phyloP scores from a whole-genome alignment of 2,888 invertebrate genomes.

The Hirtodrosophila histrioides region DNA sequence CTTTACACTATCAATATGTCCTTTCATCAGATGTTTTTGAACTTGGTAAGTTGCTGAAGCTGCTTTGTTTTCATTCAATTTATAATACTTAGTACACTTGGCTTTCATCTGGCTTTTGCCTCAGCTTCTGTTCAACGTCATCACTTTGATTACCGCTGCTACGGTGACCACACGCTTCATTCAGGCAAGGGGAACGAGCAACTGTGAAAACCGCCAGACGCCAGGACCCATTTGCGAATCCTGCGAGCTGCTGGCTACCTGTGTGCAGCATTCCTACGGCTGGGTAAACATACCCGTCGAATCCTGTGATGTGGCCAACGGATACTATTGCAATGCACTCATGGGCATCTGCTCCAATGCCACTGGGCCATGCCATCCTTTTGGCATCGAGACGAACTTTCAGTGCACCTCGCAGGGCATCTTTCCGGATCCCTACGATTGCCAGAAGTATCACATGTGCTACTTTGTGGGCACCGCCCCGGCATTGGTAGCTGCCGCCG shows the following conservation, averaged over 20 bases:
- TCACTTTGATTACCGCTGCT: slow-evolving; percentile 31
- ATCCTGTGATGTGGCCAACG: slow-evolving; percentile 81
- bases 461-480: slow-evolving; percentile 75
- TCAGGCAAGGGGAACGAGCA: slow-evolving; percentile 80
- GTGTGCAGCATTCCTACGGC: slow-evolving; percentile 80
- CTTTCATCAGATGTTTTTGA: slow-evolving; percentile 31
- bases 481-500: slow-evolving; percentile 81
- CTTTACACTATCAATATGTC: slow-evolving; percentile 46
- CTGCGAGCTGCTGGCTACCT: slow-evolving; percentile 82
- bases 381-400: slow-evolving; percentile 83
- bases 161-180: slow-evolving; percentile 56
- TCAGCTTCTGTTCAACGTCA: slow-evolving; percentile 49
- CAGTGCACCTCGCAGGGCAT: slow-evolving; percentile 83
- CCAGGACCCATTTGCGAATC: slow-evolving; percentile 83
- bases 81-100: neutral
- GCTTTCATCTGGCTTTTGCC: neutral
- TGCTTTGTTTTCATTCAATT: neutral
- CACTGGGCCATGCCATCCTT: slow-evolving; percentile 84
- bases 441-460: slow-evolving; percentile 84
- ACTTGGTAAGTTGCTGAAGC: slow-evolving; percentile 40
- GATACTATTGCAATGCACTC: slow-evolving; percentile 81
- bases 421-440: slow-evolving; percentile 84
- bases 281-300: slow-evolving; percentile 84
- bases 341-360: slow-evolving; percentile 80
- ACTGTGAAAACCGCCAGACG: slow-evolving; percentile 79